Evolutionary conservation across 2,888 invertebrate genomes (phyloP), one percentile per base, ranked within the genome.

Genomic region (Timandra comae): DNA sequence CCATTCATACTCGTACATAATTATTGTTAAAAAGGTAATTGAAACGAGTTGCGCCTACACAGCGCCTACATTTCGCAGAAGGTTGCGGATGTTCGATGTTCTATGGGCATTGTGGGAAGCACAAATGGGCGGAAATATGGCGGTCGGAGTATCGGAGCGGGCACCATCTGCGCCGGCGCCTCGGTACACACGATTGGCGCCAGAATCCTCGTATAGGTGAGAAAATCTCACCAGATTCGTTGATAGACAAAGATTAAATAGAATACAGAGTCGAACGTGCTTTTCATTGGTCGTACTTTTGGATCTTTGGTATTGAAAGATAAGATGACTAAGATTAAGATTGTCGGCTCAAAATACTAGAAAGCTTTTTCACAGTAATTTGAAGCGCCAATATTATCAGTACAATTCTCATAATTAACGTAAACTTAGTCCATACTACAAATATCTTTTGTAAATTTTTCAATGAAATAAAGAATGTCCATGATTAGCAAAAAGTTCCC

Each of bases 11-110:
- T 9, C 16, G 8, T 19, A 8, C 19, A 19, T 63, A 56, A 59
- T 64, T 58, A 63, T 69, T 63, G 65, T 71, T 70, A 70, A 75
- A 73, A 77, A 68, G 61, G 63, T 65, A 69, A 71, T 70, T 61
- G 63, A 62, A 57, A 49, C 11, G 11, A 24, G 11, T 24, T 10
- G 56, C 68, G 49, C 74, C 75, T 76, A 77, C 77, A 61, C 68
- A 46, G 63, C 76, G 77, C 79, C 79, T 75, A 79, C 77, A 63
- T 62, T 75, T 77, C 73, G 70, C 63, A 69, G 76, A 75, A 75
- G 78, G 75, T 63, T 65, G 52, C 49, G 53, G 49, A 53, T 43
- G 51, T 38, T 41, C 39, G 46, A 47, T 47, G 45, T 46, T 45
- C 29, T 32, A 32, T 35, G 27, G 35, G 34, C 54, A 75, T 79